Conservation (phyloP, 2,797 vertebrate species). For the Peromyscus eremicus region DNA sequence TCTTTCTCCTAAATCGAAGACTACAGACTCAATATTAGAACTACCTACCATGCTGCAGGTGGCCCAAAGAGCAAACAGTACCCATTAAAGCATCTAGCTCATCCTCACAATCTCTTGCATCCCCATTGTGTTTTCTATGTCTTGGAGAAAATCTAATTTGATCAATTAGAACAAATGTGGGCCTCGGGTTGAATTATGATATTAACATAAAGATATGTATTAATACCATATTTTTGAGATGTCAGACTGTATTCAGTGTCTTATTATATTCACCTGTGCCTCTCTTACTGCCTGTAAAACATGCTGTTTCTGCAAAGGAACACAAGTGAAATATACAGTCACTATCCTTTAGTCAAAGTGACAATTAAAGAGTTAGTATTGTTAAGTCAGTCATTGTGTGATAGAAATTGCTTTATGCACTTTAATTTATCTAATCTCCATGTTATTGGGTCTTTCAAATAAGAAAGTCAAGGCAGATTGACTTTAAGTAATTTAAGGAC, state of each 20-base stretch:
- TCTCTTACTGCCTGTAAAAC: neutral
- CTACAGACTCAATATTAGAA: neutral
- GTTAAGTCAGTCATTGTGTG: neutral
- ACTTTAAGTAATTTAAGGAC: neutral
- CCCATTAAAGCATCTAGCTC: neutral
- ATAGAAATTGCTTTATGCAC: neutral
- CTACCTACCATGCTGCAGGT: neutral
- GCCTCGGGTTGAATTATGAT: neutral
- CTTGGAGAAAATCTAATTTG: neutral
- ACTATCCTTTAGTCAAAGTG: neutral
- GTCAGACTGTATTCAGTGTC: neutral
- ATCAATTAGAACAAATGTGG: neutral
- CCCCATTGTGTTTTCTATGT: neutral
- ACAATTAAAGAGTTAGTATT: neutral
- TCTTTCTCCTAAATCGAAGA: neutral
- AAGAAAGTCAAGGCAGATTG: neutral
- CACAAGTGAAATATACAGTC: neutral
- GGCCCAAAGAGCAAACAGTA: neutral
- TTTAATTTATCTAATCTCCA: neutral
- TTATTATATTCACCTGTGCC: neutral
- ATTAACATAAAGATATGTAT: neutral
- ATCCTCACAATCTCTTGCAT: neutral
- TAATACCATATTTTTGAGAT: neutral
- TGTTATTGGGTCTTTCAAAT: neutral
- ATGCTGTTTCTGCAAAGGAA: neutral